phyloP scores from a whole-genome alignment of 2,797 vertebrate species.

The Phrynocephalus forsythii region DNA sequence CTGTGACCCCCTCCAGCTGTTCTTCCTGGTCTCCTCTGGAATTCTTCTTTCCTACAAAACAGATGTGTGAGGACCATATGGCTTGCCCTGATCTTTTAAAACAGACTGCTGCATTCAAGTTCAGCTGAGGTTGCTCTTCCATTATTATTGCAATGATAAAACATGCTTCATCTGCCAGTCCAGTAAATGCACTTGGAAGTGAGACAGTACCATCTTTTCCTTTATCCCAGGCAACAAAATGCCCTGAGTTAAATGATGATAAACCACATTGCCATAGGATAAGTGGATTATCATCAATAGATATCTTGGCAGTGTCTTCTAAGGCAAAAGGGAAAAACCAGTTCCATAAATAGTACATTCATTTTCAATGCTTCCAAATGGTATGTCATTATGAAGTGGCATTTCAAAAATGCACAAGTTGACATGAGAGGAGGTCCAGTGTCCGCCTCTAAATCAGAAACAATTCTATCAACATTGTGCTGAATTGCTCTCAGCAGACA shows the following conservation, averaged over 20 bases:
- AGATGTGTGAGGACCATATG: no score
- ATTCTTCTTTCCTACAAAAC: no score
- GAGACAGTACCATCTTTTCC: neutral
- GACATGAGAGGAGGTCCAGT: neutral
- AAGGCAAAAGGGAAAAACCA: neutral
- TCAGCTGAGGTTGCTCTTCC: no score
- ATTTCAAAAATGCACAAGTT: neutral
- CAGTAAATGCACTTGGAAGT: neutral
- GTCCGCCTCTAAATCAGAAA: neutral
- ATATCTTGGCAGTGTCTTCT: neutral
- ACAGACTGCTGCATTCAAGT: neutral
- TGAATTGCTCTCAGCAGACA: neutral
- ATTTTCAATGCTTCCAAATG: neutral
- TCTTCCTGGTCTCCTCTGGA: no score
- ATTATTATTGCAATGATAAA: neutral
- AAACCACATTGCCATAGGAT: neutral
- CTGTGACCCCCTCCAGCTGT: neutral
- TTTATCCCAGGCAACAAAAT: neutral
- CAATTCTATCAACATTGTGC: neutral
- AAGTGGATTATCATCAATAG: neutral
- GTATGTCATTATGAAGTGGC: neutral
- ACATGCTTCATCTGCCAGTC: neutral
- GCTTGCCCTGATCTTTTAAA: no score
- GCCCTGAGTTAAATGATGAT: neutral
- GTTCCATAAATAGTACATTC: neutral